Percentiles rank a stretch among this genome's conserved stretches.
Conservation (phyloP, 2,888 invertebrate genomes). For the Agrotis clavis region DNA sequence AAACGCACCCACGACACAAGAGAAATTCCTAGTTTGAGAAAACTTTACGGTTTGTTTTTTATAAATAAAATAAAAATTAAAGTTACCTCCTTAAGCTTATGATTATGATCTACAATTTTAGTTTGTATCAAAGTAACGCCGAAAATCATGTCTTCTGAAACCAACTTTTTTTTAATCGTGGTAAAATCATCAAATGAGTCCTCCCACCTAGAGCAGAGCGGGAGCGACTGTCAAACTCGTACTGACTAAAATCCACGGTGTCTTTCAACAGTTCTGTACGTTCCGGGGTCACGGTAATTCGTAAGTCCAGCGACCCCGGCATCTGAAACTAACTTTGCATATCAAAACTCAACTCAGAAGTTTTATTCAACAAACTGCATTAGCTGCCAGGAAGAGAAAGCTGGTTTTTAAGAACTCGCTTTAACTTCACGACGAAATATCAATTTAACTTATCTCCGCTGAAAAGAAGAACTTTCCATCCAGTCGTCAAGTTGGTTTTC, state of each 20-base stretch:
- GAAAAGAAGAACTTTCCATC: constrained; percentile 68
- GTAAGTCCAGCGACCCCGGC: no score
- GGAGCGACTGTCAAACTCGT: no score
- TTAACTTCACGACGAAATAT: constrained; percentile 68
- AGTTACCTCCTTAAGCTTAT: no score
- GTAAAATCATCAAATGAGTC: no score
- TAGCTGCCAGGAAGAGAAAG: constrained; percentile 36
- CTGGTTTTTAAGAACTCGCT: constrained; percentile 57
- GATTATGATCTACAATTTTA: no score
- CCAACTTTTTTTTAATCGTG: neutral
- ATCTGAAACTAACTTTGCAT: neutral
- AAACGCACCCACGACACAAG: neutral
- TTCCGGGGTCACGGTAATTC: no score
- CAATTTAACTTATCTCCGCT: constrained; percentile 74
- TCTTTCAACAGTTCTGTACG: no score
- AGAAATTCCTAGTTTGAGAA: neutral
- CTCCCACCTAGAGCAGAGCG: no score
- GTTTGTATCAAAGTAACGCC: no score
- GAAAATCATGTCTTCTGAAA: no score
- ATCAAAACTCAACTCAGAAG: constrained; percentile 26
- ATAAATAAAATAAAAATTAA: no score
- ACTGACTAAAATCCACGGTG: no score
- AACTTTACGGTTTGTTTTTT: neutral
- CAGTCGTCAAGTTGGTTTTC: constrained; percentile 63
- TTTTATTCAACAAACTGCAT: constrained; percentile 47